phyloP scores from a whole-genome alignment of 1,140 invertebrate species.

The Nomia melanderi region DNA sequence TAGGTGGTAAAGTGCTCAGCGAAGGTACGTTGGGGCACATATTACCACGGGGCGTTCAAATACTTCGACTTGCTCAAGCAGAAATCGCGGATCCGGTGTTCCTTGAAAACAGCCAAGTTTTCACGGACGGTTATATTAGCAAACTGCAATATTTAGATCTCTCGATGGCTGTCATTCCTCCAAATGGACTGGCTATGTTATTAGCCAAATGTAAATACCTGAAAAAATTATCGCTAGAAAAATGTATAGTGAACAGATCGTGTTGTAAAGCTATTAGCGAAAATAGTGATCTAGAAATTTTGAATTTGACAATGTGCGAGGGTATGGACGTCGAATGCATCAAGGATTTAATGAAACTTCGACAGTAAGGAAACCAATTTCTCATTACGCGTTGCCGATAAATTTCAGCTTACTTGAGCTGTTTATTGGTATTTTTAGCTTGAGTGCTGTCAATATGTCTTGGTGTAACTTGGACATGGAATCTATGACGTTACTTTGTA shows the following conservation, averaged over 20 bases:
- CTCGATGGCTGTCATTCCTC: conserved; percentile 87
- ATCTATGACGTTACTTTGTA: conserved; percentile 84
- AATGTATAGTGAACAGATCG: conserved; percentile 84
- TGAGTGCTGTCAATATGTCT: conserved; percentile 89
- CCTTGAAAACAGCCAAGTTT: conserved; percentile 70
- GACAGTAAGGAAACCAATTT: conserved; percentile 80
- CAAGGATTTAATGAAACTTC: conserved; percentile 83
- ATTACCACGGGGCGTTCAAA: conserved; percentile 86
- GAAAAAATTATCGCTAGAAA: conserved; percentile 92
- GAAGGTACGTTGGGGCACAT: conserved; percentile 86
- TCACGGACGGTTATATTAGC: conserved; percentile 69
- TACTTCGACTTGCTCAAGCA: conserved; percentile 88
- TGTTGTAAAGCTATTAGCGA: conserved; percentile 85
- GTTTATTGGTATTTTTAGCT: conserved; percentile 75
- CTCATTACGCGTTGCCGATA: neutral
- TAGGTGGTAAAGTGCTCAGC: conserved; percentile 86
- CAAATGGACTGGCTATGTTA: conserved; percentile 83
- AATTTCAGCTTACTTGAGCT: conserved; percentile 20
- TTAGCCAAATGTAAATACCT: conserved; percentile 86
- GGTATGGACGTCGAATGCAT: conserved; percentile 85
- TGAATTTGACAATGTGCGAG: conserved; percentile 89
- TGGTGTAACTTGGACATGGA: conserved; percentile 88
- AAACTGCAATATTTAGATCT: conserved; percentile 92
- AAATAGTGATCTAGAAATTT: conserved; percentile 85
- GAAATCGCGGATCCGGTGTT: conserved; percentile 84